Evolutionary conservation across 2,888 invertebrate species (phyloP).

Genomic region (Epinotia demarniana): DNA sequence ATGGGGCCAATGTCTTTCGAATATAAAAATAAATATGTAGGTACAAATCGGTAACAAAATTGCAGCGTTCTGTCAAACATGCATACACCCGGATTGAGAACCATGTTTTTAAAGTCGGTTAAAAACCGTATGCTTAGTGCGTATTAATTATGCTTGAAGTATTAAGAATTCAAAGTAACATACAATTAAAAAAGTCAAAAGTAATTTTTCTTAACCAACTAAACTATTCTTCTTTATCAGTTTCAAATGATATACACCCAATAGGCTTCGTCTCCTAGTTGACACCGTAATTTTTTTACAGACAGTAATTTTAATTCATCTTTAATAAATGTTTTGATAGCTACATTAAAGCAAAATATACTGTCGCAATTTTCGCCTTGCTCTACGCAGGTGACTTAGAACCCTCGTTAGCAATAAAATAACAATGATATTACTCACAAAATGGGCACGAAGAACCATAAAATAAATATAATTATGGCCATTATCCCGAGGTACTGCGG

Average conservation of each 20-base stretch:
- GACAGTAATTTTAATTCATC: not conserved
- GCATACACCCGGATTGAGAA: too few relatives aligned
- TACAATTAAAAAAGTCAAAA: too few relatives aligned
- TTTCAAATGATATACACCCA: not conserved
- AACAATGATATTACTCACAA: constrained; percentile 80
- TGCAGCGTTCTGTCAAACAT: too few relatives aligned
- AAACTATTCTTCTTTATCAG: not conserved
- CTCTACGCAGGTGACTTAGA: constrained; percentile 38
- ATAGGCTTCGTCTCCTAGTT: not conserved
- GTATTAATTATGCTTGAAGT: too few relatives aligned
- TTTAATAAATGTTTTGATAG: constrained; percentile 15
- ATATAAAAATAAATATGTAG: too few relatives aligned
- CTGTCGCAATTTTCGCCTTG: constrained; percentile 29
- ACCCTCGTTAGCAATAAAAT: constrained; percentile 46
- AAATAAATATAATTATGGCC: constrained; percentile 85
- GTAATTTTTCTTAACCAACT: too few relatives aligned
- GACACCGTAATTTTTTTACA: not conserved
- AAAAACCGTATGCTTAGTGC: too few relatives aligned
- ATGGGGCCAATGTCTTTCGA: too few relatives aligned
- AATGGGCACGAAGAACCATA: constrained; percentile 87
- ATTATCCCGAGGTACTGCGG: constrained; percentile 87
- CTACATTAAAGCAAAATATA: constrained; percentile 20
- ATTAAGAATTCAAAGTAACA: too few relatives aligned
- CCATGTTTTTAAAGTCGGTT: too few relatives aligned
- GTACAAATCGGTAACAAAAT: too few relatives aligned